These are phyloP conservation scores for Sinelater perroti DNA, from an alignment of 2,888 invertebrate species.

Conservation along the genomic window DNA sequence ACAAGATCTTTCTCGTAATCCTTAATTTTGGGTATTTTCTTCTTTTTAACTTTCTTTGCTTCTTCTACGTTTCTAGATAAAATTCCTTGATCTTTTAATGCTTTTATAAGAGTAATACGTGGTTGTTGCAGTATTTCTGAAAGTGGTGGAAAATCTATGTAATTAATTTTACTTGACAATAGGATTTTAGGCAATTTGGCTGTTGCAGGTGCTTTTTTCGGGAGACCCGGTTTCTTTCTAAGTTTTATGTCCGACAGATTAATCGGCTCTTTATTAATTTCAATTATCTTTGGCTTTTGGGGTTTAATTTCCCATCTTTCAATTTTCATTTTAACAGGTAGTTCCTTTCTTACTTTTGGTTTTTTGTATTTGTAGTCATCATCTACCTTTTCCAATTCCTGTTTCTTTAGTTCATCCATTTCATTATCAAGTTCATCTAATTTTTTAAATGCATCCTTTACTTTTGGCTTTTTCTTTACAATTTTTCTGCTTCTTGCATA, in stretches of 20 bases:
- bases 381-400: constrained; percentile 56
- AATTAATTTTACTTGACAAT: constrained; percentile 61
- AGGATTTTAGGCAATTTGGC: constrained; percentile 61
- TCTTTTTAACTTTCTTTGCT: constrained; percentile 60
- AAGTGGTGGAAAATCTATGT: constrained; percentile 71
- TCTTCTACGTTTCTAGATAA: constrained; percentile 63
- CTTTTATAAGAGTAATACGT: constrained; percentile 49
- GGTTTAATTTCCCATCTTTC: constrained; percentile 61
- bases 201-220: constrained; percentile 55
- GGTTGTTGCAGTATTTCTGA: constrained; percentile 46
- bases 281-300: constrained; percentile 44
- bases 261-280: constrained; percentile 64
- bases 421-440: constrained; percentile 58
- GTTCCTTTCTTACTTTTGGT: constrained; percentile 45
- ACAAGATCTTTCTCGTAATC: constrained; percentile 55
- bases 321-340: constrained; percentile 56
- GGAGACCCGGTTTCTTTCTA: constrained; percentile 64
- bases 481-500: constrained; percentile 70
- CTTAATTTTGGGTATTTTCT: constrained; percentile 59
- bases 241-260: constrained; percentile 71
- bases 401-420: constrained; percentile 62
- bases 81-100: constrained; percentile 60
- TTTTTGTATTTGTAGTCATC: constrained; percentile 54
- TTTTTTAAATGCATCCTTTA: constrained; percentile 43
- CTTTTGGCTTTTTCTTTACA: constrained; percentile 58